Conservation (phyloP, 2,888 invertebrate species). For the Chrysomela aeneicollis region DNA sequence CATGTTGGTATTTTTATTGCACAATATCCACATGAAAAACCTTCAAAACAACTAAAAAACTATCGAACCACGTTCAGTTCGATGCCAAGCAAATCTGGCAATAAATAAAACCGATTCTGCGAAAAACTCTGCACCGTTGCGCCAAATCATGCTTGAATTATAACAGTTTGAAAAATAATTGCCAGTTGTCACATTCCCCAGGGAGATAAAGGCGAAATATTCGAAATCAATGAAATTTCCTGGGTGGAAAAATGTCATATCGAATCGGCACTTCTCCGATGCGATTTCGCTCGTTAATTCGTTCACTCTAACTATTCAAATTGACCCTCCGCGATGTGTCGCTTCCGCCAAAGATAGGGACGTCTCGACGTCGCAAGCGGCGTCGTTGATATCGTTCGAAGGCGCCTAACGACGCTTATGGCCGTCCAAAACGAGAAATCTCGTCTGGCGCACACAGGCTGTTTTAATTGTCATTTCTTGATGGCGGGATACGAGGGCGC, state of each 20-base stretch:
- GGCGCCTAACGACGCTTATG: neutral
- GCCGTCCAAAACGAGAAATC: neutral
- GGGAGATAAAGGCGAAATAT: constrained; percentile 13
- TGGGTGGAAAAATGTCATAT: neutral
- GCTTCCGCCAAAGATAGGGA: neutral
- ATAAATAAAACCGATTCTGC: too few species aligned
- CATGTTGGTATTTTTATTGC: too few species aligned
- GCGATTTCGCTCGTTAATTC: constrained; percentile 1
- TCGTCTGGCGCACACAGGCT: neutral
- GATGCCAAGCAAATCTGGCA: too few species aligned
- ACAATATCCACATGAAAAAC: too few species aligned
- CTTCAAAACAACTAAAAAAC: too few species aligned
- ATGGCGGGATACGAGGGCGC: neutral
- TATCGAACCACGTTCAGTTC: too few species aligned
- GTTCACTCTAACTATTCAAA: neutral
- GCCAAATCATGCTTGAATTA: too few species aligned
- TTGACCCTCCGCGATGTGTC: neutral
- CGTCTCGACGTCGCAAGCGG: neutral
- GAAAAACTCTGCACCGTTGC: too few species aligned
- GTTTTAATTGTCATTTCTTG: neutral
- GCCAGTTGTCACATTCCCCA: neutral
- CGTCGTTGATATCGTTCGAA: neutral
- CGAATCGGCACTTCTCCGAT: neutral
- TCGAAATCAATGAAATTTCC: neutral
- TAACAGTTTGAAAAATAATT: constrained; percentile 6